These are phyloP conservation scores for Diachrysia chrysitis DNA, from an alignment of 2,888 invertebrate species.

Conservation along the genomic window DNA sequence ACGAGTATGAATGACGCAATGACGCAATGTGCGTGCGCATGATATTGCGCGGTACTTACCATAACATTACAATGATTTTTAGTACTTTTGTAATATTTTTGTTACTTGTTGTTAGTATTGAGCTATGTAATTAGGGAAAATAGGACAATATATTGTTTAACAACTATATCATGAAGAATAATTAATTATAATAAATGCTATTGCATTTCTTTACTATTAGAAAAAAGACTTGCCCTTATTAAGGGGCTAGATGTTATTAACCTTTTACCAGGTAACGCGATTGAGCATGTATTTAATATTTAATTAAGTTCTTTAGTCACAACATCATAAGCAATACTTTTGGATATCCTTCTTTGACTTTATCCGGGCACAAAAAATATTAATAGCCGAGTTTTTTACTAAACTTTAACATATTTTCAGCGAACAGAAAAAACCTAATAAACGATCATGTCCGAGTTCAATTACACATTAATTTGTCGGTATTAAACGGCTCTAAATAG, in stretches of 20 bases:
- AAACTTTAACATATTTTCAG: neutral
- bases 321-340: no score
- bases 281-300: no score
- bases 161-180: no score
- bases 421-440: neutral
- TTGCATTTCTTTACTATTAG: no score
- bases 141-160: no score
- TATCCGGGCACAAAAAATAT: neutral
- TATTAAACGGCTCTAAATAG: neutral
- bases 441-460: constrained; percentile 1
- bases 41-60: constrained; percentile 28
- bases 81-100: neutral
- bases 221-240: no score
- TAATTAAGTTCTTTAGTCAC: no score
- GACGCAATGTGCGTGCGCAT: constrained; percentile 49
- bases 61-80: constrained; percentile 26
- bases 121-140: no score
- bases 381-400: neutral
- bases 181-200: no score
- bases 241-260: no score
- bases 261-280: no score
- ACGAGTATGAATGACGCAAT: constrained; percentile 55
- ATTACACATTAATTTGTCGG: neutral
- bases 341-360: neutral
- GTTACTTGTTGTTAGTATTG: neutral